Conservation (phyloP, 37 sponge, comb jelly and placozoan species). For the Spongilla lacustris region DNA sequence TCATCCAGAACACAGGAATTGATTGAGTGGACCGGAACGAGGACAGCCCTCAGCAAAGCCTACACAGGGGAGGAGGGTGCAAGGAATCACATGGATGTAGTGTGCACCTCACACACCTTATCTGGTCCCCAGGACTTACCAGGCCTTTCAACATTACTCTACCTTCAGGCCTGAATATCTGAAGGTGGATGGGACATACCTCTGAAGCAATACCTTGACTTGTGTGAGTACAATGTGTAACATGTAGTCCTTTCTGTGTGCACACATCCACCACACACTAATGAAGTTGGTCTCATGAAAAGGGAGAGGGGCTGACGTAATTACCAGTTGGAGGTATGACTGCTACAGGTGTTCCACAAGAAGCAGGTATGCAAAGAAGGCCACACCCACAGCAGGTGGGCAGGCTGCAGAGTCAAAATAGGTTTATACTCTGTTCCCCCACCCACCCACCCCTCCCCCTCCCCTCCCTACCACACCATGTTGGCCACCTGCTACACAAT, state of each 20-base stretch:
- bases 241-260: neutral
- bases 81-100: neutral
- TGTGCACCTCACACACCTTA: neutral
- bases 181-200: slow-evolving; percentile 9
- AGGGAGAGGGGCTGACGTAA: no score
- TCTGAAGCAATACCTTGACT: slow-evolving; percentile 15
- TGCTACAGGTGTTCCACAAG: no score
- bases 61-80: neutral
- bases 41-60: slow-evolving; percentile 20
- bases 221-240: slow-evolving; percentile 19
- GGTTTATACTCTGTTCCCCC: no score
- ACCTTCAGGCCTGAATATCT: neutral
- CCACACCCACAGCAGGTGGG: no score
- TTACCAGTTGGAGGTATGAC: no score
- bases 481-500: no score
- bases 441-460: slow-evolving; percentile 11
- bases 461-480: no score
- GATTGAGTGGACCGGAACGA: slow-evolving; percentile 28
- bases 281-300: no score
- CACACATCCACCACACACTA: no score
- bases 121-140: no score
- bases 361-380: slow-evolving; percentile 44
- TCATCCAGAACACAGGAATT: slow-evolving; percentile 6
- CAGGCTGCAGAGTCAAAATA: no score
- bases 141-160: slow-evolving; percentile 27